Evolutionary conservation across 2,113 vertebrate genomes (phyloP).

Genomic region (Hirundichthys speculiger): DNA sequence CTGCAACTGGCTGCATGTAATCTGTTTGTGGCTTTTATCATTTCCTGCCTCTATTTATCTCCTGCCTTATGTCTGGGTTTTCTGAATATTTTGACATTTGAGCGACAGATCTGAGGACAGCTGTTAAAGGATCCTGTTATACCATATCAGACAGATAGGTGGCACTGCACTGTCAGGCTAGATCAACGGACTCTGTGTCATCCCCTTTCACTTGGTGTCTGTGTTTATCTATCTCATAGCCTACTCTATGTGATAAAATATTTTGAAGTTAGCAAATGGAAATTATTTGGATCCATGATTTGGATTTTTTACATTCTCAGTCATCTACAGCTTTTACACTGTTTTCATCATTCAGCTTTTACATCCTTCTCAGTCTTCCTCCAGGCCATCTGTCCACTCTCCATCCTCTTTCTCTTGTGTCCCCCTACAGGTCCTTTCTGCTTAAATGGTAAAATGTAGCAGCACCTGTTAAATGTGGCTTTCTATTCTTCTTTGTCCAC

Average conservation of each 20-base stretch:
- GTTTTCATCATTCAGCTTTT: conserved; percentile 77
- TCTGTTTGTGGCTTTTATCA: conserved; percentile 90
- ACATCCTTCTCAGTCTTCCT: conserved; percentile 21
- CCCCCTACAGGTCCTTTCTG: conserved; percentile 29
- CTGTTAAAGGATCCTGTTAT: conserved; percentile 78
- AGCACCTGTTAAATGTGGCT: conserved; percentile 88
- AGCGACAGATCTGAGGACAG: conserved; percentile 42
- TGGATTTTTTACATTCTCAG: conserved; percentile 83
- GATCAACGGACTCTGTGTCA: conserved; percentile 61
- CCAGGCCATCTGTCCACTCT: conserved; percentile 27
- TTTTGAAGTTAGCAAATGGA: conserved; percentile 79
- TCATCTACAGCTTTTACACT: conserved; percentile 80
- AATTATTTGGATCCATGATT: conserved; percentile 84
- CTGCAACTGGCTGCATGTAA: conserved; percentile 76
- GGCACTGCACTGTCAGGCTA: conserved; percentile 96
- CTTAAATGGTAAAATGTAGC: conserved; percentile 80
- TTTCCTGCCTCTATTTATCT: conserved; percentile 83
- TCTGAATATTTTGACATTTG: conserved; percentile 82
- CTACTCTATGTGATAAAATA: conserved; percentile 70
- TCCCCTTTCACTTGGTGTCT: conserved; percentile 10
- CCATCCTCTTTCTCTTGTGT: conserved; percentile 15
- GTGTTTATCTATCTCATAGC: conserved; percentile 25
- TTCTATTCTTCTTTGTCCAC: conserved; percentile 85
- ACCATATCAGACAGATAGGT: conserved; percentile 91
- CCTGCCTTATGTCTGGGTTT: conserved; percentile 47